Percentiles rank a stretch among this genome's conserved stretches.
Evolutionary conservation across 2,888 invertebrate species (phyloP).

Genomic region (Acleris literana): DNA sequence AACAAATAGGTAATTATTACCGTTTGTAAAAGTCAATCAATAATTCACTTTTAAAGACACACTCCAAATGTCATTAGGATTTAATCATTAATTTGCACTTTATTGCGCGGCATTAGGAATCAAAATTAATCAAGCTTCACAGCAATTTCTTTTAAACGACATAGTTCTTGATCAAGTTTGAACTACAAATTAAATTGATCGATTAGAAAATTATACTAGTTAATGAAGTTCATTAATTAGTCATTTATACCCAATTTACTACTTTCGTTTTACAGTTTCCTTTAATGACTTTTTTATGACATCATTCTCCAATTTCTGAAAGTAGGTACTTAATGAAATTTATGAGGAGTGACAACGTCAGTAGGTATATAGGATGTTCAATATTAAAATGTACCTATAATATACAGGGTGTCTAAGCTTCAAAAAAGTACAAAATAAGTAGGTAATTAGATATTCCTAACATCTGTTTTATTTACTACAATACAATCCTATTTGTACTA

Average conservation of each 20-base stretch:
- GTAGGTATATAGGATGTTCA: background rate
- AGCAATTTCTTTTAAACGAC: constrained; percentile 12
- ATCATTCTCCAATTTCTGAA: constrained; percentile 5
- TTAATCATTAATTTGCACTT: background rate
- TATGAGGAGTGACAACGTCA: background rate
- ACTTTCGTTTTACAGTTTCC: constrained; percentile 22
- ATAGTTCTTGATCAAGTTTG: constrained; percentile 20
- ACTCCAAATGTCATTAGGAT: background rate
- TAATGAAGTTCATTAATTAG: constrained; percentile 18
- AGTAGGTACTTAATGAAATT: background rate
- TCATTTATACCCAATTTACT: constrained; percentile 21
- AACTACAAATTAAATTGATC: constrained; percentile 20
- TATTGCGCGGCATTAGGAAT: background rate
- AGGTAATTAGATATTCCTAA: no score
- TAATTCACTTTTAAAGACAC: no score
- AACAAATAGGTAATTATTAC: constrained; percentile 18
- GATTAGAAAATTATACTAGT: constrained; percentile 16
- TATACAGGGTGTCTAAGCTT: no score
- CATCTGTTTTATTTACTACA: no score
- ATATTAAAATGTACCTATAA: no score
- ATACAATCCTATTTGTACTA: no score
- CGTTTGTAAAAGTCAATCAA: constrained; percentile 11
- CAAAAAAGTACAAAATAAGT: no score
- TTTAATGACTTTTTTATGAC: constrained; percentile 5
- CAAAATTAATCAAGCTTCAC: background rate